These are phyloP conservation scores for Berghia stephanieae DNA, from an alignment of 1,140 invertebrate genomes.

Conservation along the genomic window DNA sequence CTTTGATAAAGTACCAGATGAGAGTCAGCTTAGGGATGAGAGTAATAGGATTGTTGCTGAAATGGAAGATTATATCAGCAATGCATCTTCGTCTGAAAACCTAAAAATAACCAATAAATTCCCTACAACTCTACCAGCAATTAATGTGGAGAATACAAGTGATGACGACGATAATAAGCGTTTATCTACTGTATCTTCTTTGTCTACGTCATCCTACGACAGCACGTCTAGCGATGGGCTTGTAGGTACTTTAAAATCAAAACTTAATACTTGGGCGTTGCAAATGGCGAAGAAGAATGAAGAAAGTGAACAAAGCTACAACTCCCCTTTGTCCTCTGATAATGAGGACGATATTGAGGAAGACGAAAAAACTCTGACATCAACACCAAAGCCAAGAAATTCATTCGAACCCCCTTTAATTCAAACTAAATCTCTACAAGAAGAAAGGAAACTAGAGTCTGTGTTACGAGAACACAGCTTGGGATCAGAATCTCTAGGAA, in stretches of 20 bases:
- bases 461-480: conserved; percentile 43
- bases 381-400: not conserved
- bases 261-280: conserved; percentile 39
- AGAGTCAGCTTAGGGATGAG: no score
- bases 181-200: conserved; percentile 46
- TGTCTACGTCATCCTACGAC: conserved; percentile 51
- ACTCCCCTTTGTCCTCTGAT: conserved; percentile 15
- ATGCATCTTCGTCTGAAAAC: conserved; percentile 37
- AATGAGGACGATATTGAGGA: conserved; percentile 28
- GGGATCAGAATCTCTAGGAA: conserved; percentile 42
- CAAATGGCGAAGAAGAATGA: conserved; percentile 32
- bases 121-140: conserved; percentile 36
- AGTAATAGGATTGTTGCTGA: conserved; percentile 49
- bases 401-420: conserved; percentile 10
- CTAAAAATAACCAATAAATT: conserved; percentile 39
- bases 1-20: conserved; percentile 19
- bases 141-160: conserved; percentile 23
- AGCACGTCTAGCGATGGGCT: conserved; percentile 42
- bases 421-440: not conserved
- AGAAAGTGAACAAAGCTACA: conserved; percentile 23
- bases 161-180: conserved; percentile 29
- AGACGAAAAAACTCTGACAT: not conserved
- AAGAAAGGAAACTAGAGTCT: conserved; percentile 39
- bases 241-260: conserved; percentile 45
- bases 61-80: conserved; percentile 53